Evolutionary conservation across 2,888 invertebrate genomes (phyloP), one percentile per base, ranked within the genome.

Genomic region (Caenorhabditis japonica): DNA sequence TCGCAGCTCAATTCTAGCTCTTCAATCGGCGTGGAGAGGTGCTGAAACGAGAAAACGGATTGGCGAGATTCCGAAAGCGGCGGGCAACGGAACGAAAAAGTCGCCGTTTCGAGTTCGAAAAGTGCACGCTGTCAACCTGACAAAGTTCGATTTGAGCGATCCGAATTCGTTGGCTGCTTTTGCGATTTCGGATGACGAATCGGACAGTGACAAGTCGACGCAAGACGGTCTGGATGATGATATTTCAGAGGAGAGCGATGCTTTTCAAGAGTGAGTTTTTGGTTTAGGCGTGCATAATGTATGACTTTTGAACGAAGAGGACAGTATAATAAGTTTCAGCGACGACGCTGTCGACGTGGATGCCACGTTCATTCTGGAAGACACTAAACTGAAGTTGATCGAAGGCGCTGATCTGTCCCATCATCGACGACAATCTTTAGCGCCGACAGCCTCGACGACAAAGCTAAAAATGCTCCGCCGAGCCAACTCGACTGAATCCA

Each of bases 11-110:
- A 53, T 84, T 0, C 49, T 84, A 12, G 79, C 73, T 0, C 91
- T 94, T 86, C 94, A 94, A 88, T 92, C 93, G 1, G 74, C 77
- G 7, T 77, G 62, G 44, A 62, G 82, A 36, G 84, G 82, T 4
- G 53, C 69, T 8, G 56, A 70, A 21, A 61, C 76, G 15, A 64
- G 83, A 17, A 78, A 76, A 41, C 61, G 62, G 62, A 44, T 80
- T n/a, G 75, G 70, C 8, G 79, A 76, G 1, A 64, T 76, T 25
- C 73, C 76, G 23, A 68, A 68, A n/a, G 21, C 25, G 17, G 55
- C 56, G 10, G 55, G 64, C 15, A 53, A 51, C 5, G 62, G 61
- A 17, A 68, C 41, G 8, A 62, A 66, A 23, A 61, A 71, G 43
- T 60, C 73, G 10, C 55, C 66, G 3, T 79, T 81, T 47, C 61